Conservation (phyloP, 2,888 invertebrate species). For the Dorcus parallelipipedus region DNA sequence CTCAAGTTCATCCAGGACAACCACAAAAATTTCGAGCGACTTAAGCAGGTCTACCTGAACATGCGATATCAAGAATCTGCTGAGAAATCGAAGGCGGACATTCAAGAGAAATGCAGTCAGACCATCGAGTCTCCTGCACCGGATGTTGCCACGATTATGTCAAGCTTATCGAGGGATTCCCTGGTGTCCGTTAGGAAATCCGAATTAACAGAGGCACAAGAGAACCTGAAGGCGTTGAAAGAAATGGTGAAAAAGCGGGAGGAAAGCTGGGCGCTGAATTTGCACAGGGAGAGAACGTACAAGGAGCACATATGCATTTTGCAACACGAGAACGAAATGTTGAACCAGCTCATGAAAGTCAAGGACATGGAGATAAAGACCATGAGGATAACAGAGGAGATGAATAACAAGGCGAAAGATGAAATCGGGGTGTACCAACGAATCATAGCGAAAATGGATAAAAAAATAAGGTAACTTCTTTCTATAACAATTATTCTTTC, state of each 20-base stretch:
- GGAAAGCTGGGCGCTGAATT: constrained; percentile 8
- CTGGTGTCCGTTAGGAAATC: constrained; percentile 26
- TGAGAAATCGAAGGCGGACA: constrained; percentile 35
- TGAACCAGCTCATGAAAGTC: constrained; percentile 9
- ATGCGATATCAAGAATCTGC: constrained; percentile 40
- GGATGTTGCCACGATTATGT: neutral
- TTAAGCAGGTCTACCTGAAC: constrained; percentile 40
- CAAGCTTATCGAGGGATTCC: constrained; percentile 1
- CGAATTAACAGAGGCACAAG: constrained; percentile 31
- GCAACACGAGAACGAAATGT: constrained; percentile 11
- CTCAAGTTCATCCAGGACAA: constrained; percentile 41
- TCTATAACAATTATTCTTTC: neutral
- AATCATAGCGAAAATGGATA: neutral
- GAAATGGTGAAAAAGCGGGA: constrained; percentile 33
- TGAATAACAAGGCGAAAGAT: neutral
- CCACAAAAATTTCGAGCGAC: constrained; percentile 37
- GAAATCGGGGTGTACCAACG: neutral
- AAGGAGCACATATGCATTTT: constrained; percentile 27
- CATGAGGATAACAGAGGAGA: neutral
- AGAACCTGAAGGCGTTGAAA: constrained; percentile 35
- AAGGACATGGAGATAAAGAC: neutral
- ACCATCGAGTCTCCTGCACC: constrained; percentile 19
- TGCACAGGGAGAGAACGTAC: constrained; percentile 17
- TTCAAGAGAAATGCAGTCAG: constrained; percentile 37
- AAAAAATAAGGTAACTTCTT: constrained; percentile 23